These are phyloP conservation scores for Trichonephila clavata DNA, from an alignment of 1,140 invertebrate genomes.

Conservation along the genomic window DNA sequence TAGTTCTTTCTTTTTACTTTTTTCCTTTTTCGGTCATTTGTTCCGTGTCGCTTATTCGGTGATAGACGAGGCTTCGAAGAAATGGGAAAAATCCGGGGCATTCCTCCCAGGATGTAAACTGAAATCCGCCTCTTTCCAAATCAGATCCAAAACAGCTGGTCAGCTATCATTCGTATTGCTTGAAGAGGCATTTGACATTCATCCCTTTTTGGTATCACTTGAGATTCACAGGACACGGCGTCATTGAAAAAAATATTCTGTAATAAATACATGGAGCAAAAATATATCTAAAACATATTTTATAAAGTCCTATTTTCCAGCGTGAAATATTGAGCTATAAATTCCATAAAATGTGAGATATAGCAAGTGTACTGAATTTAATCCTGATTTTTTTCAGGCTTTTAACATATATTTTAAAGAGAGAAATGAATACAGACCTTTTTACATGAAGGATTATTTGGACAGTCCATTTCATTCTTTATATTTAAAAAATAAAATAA, in stretches of 20 bases:
- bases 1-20: background rate
- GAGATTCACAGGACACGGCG: background rate
- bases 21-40: slow-evolving; percentile 10
- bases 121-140: background rate
- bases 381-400: background rate
- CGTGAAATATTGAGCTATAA: slow-evolving; percentile 17
- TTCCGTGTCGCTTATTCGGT: background rate
- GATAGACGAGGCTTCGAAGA: background rate
- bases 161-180: background rate
- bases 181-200: slow-evolving; percentile 39
- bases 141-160: background rate
- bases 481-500: too few species aligned
- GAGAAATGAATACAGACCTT: background rate
- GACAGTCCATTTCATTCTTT: too few species aligned
- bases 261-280: slow-evolving; percentile 10
- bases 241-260: background rate
- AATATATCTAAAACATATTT: slow-evolving; percentile 38
- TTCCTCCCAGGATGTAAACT: background rate
- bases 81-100: background rate
- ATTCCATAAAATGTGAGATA: background rate
- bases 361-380: background rate
- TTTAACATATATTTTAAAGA: background rate
- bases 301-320: slow-evolving; percentile 18
- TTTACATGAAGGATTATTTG: background rate
- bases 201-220: slow-evolving; percentile 25